These are phyloP conservation scores for Scyliorhinus canicula DNA, from an alignment of 2,797 vertebrate species.

Conservation along the genomic window DNA sequence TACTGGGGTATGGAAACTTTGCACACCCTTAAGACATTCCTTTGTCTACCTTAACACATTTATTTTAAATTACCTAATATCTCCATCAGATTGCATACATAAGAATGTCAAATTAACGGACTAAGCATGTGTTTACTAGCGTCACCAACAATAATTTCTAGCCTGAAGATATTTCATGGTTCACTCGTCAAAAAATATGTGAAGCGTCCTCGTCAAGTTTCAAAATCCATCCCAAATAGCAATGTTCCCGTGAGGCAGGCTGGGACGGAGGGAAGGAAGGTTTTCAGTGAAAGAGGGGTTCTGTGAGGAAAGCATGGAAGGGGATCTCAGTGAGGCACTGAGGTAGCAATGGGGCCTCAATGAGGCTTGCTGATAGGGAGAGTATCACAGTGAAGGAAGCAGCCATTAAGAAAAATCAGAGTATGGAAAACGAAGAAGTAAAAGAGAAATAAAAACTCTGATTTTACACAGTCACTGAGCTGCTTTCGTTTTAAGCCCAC, in stretches of 20 bases:
- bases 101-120: background rate
- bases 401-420: background rate
- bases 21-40: background rate
- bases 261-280: background rate
- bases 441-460: background rate
- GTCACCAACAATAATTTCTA: background rate
- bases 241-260: background rate
- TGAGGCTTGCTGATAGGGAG: background rate
- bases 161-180: background rate
- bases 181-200: background rate
- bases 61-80: background rate
- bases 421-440: background rate
- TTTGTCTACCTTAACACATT: background rate
- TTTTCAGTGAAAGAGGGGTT: background rate
- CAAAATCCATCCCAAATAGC: no score
- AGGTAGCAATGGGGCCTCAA: background rate
- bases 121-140: background rate
- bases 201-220: background rate
- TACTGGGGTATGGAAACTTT: background rate
- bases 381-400: background rate
- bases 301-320: no score
- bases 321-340: background rate
- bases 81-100: no score
- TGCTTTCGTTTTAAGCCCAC: background rate
- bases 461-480: background rate